Base-by-base conservation (phyloP, 1,140 invertebrate species). In the Drusus annulatus region DNA sequence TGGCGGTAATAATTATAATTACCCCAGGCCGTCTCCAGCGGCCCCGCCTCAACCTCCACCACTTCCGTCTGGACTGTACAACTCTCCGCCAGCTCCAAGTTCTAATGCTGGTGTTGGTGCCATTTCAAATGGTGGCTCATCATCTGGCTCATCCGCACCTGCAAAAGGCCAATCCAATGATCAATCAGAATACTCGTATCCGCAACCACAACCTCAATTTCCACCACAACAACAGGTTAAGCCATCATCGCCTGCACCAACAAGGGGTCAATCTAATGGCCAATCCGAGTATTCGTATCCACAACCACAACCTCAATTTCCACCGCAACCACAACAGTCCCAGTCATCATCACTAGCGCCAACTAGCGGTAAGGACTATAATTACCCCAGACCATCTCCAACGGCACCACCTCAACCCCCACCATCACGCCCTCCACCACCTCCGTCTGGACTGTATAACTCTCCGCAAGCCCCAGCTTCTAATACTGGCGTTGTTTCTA, bases 331-430 rank as follows among this genome's bases (percentile, higher is more conserved):
- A 45, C 36, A 45, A 2, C 36, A 45, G 7, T 10, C 36, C 2
- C 36, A 7, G 5, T 10, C 58, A 25, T 60, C 56, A 17, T 60
- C 56, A 21, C 19, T 16, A 3, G 16, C 45, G 4, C 21, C 68
- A 7, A 45, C n/a, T 21, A 16, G 8, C 6, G 15, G 31, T 21
- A 51, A 16, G 8, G 50, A 73, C 16, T 75, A 75, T 58, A 23
- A 52, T 58, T 75, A 75, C 31, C 73, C 73, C 3, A 56, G n/a
- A 8, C 73, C 73, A 58, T 3, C 73, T 16, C 36, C 52, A 68
- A 36, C 63, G 25, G 13, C 63, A 0, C 25, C 25, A 6, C 58
- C 58, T 15, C 58, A 1, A 25, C 58, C 58, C 8, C 58, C 3
- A 60, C 54, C n/a, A 23, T 21, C 16, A 50, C 36, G 16, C 54